These are phyloP conservation scores for Melanotaenia duboulayi DNA, from an alignment of 2,113 vertebrate genomes.

Conservation along the genomic window DNA sequence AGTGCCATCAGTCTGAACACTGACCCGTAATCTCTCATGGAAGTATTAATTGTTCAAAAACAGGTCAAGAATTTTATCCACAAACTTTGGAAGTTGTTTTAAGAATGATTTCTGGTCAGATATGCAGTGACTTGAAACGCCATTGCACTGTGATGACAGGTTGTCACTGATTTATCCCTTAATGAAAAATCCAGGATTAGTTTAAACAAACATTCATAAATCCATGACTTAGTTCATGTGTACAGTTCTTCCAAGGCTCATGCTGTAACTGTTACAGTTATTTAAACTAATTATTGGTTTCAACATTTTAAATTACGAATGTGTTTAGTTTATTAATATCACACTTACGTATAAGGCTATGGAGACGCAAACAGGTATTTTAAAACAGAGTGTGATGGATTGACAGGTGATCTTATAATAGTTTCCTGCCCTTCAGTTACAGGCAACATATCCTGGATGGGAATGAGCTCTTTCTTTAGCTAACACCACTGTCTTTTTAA, in stretches of 20 bases:
- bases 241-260: neutral
- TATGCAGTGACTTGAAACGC: neutral
- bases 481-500: too few relatives aligned
- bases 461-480: too few relatives aligned
- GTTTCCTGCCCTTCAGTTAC: too few relatives aligned
- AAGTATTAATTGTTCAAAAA: constrained; percentile 37
- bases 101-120: neutral
- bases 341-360: neutral
- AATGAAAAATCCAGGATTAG: constrained; percentile 17
- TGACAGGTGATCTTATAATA: too few relatives aligned
- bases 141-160: constrained; percentile 4
- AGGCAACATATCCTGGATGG: too few relatives aligned
- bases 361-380: too few relatives aligned
- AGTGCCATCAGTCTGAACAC: constrained; percentile 8
- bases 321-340: neutral
- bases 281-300: neutral
- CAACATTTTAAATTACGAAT: neutral
- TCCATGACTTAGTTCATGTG: neutral
- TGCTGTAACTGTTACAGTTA: neutral
- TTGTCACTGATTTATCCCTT: constrained; percentile 3
- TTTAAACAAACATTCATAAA: constrained; percentile 7
- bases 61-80: constrained; percentile 15
- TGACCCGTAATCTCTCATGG: constrained; percentile 15
- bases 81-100: neutral
- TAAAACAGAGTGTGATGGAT: too few relatives aligned